Conservation (phyloP, 2,888 invertebrate genomes). For the Prenolepis imparis region DNA sequence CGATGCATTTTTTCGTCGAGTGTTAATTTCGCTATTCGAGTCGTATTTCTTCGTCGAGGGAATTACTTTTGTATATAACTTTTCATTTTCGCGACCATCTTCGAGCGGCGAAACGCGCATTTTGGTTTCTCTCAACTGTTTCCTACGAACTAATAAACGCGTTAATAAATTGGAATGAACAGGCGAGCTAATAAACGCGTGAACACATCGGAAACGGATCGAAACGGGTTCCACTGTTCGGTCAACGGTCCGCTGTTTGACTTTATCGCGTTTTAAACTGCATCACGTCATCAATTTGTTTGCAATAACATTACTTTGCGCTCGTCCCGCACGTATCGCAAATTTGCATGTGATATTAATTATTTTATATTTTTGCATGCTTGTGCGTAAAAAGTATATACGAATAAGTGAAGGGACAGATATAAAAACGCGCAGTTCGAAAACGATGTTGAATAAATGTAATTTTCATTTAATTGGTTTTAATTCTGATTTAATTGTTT, state of each 20-base stretch:
- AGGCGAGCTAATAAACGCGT: constrained; percentile 13
- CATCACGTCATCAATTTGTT: constrained; percentile 16
- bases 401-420: background rate
- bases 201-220: constrained; percentile 26
- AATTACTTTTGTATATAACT: background rate
- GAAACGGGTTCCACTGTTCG: background rate
- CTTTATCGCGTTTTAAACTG: constrained; percentile 28
- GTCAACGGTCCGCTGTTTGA: constrained; percentile 17
- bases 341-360: background rate
- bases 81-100: background rate
- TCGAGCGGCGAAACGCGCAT: background rate
- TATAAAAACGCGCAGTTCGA: background rate
- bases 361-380: background rate
- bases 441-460: constrained; percentile 23
- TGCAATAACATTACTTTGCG: constrained; percentile 36
- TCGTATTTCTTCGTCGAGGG: background rate
- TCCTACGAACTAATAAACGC: constrained; percentile 3
- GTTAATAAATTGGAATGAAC: constrained; percentile 30
- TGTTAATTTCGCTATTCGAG: background rate
- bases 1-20: background rate
- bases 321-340: background rate
- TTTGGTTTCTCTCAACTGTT: background rate
- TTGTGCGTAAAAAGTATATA: background rate
- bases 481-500: constrained; percentile 7
- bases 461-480: constrained; percentile 8